These are phyloP conservation scores for Pocillopora meandrina DNA, from an alignment of 92 coral and sea anemone species.

Conservation along the genomic window DNA sequence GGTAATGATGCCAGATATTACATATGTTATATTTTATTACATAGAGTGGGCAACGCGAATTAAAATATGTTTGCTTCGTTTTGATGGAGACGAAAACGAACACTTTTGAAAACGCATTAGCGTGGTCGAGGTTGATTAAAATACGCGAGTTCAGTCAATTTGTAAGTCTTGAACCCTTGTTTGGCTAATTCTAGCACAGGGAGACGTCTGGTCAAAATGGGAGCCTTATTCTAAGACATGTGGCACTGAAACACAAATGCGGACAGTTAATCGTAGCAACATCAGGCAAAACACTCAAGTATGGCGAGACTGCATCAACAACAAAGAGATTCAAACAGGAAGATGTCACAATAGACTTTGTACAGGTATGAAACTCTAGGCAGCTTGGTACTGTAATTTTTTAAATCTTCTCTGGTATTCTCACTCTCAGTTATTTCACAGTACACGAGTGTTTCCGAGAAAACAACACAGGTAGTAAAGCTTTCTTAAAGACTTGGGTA, in stretches of 20 bases:
- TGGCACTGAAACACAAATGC: neutral
- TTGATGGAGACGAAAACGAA: no score
- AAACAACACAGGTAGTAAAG: no score
- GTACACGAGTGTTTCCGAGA: no score
- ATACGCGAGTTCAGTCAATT: no score
- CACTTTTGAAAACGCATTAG: no score
- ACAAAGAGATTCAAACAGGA: constrained; percentile 8
- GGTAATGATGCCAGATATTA: no score
- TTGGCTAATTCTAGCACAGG: neutral
- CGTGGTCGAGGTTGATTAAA: no score
- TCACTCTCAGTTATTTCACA: no score
- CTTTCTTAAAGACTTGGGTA: no score
- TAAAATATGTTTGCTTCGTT: no score
- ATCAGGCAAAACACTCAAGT: neutral
- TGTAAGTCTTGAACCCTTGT: neutral
- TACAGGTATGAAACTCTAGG: neutral
- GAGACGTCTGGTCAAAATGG: constrained; percentile 2
- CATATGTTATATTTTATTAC: no score
- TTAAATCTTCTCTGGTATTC: neutral
- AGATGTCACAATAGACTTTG: constrained; percentile 3
- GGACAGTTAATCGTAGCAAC: neutral
- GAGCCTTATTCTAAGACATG: constrained; percentile 1
- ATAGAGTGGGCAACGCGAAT: no score
- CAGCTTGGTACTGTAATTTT: neutral
- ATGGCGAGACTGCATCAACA: neutral